A percentile compares a stretch with the other conserved stretches of the same genome.
These are phyloP conservation scores for Thunnus albacares DNA, from an alignment of 2,797 vertebrate species.

Conservation along the genomic window DNA sequence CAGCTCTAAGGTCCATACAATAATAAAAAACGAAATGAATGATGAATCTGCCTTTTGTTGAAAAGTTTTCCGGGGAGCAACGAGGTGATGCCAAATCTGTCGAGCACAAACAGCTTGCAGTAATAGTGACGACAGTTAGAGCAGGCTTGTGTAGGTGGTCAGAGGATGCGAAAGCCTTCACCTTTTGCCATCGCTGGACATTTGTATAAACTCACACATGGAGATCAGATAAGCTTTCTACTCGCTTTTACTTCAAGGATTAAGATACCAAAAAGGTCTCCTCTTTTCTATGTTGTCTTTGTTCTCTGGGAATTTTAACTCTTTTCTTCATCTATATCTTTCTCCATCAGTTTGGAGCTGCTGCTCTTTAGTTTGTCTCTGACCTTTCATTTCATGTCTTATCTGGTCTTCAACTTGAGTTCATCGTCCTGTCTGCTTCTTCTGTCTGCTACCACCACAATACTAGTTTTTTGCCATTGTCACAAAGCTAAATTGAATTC, in stretches of 20 bases:
- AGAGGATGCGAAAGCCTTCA: slow-evolving; percentile 16
- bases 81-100: slow-evolving; percentile 13
- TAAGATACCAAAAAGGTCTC: neutral
- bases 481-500: neutral
- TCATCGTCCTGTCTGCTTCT: neutral
- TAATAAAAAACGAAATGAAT: neutral
- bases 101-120: slow-evolving; percentile 23
- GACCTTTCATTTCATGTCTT: slow-evolving; percentile 23
- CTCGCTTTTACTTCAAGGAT: neutral
- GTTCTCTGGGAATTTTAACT: neutral
- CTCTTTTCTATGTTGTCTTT: neutral
- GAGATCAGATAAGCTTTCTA: neutral
- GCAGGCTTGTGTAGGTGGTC: slow-evolving; percentile 37
- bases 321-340: neutral
- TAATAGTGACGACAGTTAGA: slow-evolving; percentile 26
- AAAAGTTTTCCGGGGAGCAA: neutral
- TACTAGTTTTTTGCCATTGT: neutral
- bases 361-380: neutral
- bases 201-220: slow-evolving; percentile 14
- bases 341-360: neutral
- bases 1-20: neutral
- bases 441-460: neutral
- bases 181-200: slow-evolving; percentile 39
- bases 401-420: slow-evolving; percentile 12
- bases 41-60: neutral